Conservation (phyloP, 2,888 invertebrate species). For the Bimastos eiseni region DNA sequence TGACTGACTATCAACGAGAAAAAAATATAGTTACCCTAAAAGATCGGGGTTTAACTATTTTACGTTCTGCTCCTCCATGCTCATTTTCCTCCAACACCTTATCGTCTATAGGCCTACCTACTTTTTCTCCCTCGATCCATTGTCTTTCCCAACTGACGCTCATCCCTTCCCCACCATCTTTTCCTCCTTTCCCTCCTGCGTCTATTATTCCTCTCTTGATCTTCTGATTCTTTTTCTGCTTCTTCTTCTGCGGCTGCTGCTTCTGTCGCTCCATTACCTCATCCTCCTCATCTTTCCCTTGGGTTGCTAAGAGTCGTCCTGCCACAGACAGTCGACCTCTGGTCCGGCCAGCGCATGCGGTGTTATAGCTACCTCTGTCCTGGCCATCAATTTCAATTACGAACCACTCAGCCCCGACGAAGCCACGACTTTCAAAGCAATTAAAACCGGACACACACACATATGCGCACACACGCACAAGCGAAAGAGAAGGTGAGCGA, state of each 20-base stretch:
- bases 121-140: too few relatives aligned
- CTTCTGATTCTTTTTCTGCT: too few relatives aligned
- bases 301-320: not conserved
- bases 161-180: too few relatives aligned
- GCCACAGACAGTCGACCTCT: not conserved
- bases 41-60: too few relatives aligned
- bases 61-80: too few relatives aligned
- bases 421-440: conserved; percentile 13
- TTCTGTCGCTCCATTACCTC: not conserved
- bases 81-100: too few relatives aligned
- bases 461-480: not conserved
- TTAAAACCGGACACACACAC: not conserved
- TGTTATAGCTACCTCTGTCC: not conserved
- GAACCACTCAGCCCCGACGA: not conserved
- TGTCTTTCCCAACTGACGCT: too few relatives aligned
- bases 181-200: not conserved
- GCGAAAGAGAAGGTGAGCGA: not conserved
- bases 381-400: not conserved
- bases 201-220: too few relatives aligned
- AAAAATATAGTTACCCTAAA: too few relatives aligned
- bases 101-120: too few relatives aligned
- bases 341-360: not conserved
- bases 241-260: not conserved
- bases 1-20: too few relatives aligned
- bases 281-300: too few relatives aligned